Evolutionary conservation across 2,888 invertebrate genomes (phyloP).

Genomic region (Dryobotodes eremita): DNA sequence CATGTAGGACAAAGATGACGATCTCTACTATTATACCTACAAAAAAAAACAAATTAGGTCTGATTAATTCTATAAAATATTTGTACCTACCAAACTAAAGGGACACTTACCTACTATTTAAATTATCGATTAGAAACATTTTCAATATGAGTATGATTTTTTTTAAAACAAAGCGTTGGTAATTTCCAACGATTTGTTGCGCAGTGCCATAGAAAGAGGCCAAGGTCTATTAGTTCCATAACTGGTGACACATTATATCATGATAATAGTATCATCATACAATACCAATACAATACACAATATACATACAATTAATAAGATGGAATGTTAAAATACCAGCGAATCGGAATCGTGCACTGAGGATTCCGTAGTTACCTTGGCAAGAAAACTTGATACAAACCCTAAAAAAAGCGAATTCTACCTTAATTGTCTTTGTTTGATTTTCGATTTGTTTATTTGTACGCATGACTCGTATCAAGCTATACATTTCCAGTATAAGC

Average conservation of each 20-base stretch:
- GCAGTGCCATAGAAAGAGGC: conserved; percentile 11
- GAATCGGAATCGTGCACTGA: not conserved
- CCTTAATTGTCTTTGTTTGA: not conserved
- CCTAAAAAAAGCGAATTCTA: not conserved
- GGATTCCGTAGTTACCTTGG: not conserved
- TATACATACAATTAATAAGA: no score
- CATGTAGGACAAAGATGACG: not conserved
- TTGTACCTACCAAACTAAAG: not conserved
- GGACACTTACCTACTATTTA: not conserved
- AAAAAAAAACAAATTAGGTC: not conserved
- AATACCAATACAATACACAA: not conserved
- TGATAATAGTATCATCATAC: not conserved
- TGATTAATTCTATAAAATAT: not conserved
- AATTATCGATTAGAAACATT: not conserved
- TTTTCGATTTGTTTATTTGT: not conserved
- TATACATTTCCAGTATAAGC: no score
- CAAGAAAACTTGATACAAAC: not conserved
- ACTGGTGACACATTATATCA: conserved; percentile 2
- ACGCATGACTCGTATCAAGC: not conserved
- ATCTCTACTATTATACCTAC: not conserved
- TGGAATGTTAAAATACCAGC: not conserved
- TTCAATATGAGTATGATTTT: not conserved
- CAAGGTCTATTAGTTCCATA: conserved; percentile 17
- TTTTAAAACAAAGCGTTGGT: conserved; percentile 7
- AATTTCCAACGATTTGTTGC: conserved; percentile 6